Evolutionary conservation across 2,888 invertebrate species (phyloP).

Genomic region (Trilocha varians): DNA sequence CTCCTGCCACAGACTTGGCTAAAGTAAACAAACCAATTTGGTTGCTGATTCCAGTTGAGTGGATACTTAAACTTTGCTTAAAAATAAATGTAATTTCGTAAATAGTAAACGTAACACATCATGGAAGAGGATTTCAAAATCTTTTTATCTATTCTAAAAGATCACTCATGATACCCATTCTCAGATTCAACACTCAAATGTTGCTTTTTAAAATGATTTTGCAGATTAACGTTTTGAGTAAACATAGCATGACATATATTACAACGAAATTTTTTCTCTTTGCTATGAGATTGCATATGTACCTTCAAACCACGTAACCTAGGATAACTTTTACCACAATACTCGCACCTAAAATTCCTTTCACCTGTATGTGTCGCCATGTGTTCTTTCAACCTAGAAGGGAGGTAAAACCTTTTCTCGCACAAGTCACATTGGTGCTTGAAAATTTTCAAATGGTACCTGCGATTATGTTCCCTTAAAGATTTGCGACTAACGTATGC

Average conservation of each 20-base stretch:
- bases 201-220: slow-evolving; percentile 67
- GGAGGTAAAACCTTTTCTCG: slow-evolving; percentile 64
- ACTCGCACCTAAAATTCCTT: slow-evolving; percentile 53
- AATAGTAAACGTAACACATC: too few species aligned
- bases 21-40: too few species aligned
- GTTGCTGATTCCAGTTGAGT: too few species aligned
- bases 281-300: slow-evolving; percentile 70
- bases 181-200: slow-evolving; percentile 38
- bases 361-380: slow-evolving; percentile 61
- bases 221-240: slow-evolving; percentile 70
- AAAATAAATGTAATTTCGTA: too few species aligned
- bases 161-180: slow-evolving; percentile 17
- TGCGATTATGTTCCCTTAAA: slow-evolving; percentile 46
- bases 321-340: slow-evolving; percentile 57
- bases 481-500: slow-evolving; percentile 57
- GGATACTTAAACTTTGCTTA: too few species aligned
- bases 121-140: too few species aligned
- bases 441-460: slow-evolving; percentile 51
- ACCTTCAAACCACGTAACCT: slow-evolving; percentile 56
- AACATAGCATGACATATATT: slow-evolving; percentile 65
- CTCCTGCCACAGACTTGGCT: too few species aligned
- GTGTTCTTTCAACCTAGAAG: slow-evolving; percentile 52
- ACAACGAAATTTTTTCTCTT: slow-evolving; percentile 69
- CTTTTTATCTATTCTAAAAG: too few species aligned
- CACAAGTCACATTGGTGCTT: slow-evolving; percentile 69